phyloP scores from a whole-genome alignment of 2,888 invertebrate species.

The Noctua comes region DNA sequence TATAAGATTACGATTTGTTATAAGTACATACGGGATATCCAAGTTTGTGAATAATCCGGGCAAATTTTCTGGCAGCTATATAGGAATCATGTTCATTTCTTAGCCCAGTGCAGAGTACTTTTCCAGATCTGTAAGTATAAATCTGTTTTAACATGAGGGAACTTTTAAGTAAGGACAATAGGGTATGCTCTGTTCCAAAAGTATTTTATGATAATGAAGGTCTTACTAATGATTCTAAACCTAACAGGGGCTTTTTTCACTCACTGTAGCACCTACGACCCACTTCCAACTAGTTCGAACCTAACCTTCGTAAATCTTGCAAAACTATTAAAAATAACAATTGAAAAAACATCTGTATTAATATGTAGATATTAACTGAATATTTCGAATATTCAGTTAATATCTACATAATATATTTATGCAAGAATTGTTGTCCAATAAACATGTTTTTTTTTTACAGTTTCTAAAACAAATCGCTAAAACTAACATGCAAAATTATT shows the following conservation, averaged over 20 bases:
- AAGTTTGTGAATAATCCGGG: constrained; percentile 95
- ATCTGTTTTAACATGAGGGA: neutral
- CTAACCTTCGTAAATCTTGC: neutral
- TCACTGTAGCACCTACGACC: neutral
- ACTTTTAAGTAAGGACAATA: neutral
- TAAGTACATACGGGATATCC: constrained; percentile 92
- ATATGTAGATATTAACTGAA: no score
- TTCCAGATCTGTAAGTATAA: constrained; percentile 91
- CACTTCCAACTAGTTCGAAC: neutral
- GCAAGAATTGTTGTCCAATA: no score
- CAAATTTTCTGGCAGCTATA: constrained; percentile 95
- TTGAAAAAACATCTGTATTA: no score
- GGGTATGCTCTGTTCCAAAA: neutral
- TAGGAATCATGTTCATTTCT: constrained; percentile 94
- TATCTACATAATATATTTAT: no score
- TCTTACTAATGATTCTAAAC: neutral
- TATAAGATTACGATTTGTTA: constrained; percentile 2
- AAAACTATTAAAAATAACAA: neutral
- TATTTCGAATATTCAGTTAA: no score
- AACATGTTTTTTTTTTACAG: no score
- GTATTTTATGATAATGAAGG: no score
- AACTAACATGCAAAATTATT: neutral
- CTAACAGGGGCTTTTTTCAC: neutral
- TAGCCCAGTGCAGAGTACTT: constrained; percentile 95
- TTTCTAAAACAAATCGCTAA: neutral